phyloP scores from a whole-genome alignment of 2,888 invertebrate genomes.

The Xanthia togata region DNA sequence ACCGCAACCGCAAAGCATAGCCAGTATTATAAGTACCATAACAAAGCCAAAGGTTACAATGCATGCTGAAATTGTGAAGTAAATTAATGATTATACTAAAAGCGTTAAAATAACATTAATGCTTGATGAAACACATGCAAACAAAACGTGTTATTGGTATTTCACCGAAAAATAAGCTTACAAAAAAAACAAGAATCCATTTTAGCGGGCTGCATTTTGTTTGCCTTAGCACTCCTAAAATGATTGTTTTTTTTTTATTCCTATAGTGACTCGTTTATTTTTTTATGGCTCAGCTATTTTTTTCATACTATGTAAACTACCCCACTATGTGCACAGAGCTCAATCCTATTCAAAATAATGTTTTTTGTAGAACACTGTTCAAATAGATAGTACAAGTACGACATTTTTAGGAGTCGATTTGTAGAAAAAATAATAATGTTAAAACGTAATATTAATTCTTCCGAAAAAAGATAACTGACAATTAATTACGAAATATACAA shows the following conservation, averaged over 20 bases:
- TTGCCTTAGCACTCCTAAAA: not conserved
- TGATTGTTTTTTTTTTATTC: not conserved
- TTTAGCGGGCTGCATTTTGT: not conserved
- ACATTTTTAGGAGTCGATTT: not conserved
- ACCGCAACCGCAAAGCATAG: constrained; percentile 87
- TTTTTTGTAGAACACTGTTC: not conserved
- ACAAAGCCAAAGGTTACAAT: constrained; percentile 83
- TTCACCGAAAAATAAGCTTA: not conserved
- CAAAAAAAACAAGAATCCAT: not conserved
- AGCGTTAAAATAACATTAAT: not conserved
- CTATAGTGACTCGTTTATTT: not conserved
- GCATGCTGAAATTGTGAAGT: constrained; percentile 77
- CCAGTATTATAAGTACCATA: constrained; percentile 86
- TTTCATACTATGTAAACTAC: not conserved
- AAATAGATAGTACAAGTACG: not conserved
- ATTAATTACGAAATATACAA: not conserved
- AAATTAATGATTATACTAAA: constrained; percentile 23
- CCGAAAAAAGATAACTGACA: not conserved
- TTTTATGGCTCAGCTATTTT: not conserved
- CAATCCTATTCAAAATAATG: not conserved
- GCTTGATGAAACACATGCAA: not conserved
- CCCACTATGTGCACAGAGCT: not conserved
- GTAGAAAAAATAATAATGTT: not conserved
- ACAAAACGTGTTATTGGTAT: not conserved
- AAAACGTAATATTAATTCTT: not conserved